Conservation (phyloP, 2,888 invertebrate species). For the Trisateles emortualis region DNA sequence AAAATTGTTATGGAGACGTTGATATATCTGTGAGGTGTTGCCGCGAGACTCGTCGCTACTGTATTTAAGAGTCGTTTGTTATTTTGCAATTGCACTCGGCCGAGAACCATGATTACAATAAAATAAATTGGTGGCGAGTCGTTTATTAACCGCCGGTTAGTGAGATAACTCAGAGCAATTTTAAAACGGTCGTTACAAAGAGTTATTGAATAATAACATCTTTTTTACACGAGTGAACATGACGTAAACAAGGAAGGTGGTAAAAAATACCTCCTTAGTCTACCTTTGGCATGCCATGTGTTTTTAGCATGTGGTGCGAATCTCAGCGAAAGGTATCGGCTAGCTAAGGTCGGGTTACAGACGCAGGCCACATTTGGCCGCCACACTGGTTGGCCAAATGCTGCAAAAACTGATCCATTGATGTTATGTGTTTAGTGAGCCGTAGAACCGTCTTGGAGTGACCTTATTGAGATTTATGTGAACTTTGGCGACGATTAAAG, state of each 20-base stretch:
- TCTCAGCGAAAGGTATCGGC: constrained; percentile 71
- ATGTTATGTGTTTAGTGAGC: constrained; percentile 58
- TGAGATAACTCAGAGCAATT: constrained; percentile 40
- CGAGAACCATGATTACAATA: constrained; percentile 64
- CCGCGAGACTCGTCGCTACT: constrained; percentile 66
- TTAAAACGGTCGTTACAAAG: constrained; percentile 37
- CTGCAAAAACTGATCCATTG: constrained; percentile 72
- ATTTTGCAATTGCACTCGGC: constrained; percentile 67
- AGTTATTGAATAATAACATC: constrained; percentile 47
- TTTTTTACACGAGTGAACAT: constrained; percentile 45
- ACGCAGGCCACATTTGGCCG: constrained; percentile 75
- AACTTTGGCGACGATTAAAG: constrained; percentile 18
- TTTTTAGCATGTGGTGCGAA: constrained; percentile 72
- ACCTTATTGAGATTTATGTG: constrained; percentile 57
- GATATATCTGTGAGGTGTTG: constrained; percentile 75
- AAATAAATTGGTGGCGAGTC: constrained; percentile 68
- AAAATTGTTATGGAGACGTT: constrained; percentile 78
- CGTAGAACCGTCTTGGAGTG: constrained; percentile 60
- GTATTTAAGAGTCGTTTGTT: constrained; percentile 73
- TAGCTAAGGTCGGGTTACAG: constrained; percentile 68
- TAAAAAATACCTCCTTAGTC: constrained; percentile 77
- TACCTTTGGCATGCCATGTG: constrained; percentile 80
- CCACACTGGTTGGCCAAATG: constrained; percentile 75
- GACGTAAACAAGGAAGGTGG: constrained; percentile 64
- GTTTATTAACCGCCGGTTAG: constrained; percentile 40